These are phyloP conservation scores for Linurgus olivaceus DNA, from an alignment of 2,797 vertebrate species.

Conservation along the genomic window DNA sequence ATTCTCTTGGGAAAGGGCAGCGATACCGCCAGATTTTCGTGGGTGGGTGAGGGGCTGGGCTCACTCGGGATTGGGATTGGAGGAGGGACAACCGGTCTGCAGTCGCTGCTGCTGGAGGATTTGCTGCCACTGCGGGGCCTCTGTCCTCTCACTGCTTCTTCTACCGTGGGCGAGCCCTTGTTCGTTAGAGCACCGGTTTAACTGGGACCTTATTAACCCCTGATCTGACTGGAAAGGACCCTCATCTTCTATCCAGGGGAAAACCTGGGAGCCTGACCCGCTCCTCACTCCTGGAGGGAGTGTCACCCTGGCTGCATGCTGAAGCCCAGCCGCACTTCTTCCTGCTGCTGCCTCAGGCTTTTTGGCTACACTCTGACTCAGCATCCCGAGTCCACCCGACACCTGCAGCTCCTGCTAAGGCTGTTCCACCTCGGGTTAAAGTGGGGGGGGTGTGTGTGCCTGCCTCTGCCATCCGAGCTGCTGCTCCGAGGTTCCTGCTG, in stretches of 20 bases:
- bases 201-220: background rate
- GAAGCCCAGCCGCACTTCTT: background rate
- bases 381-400: fast-evolving
- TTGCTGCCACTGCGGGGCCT: background rate
- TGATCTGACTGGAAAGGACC: background rate
- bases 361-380: background rate
- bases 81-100: fast-evolving
- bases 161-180: background rate
- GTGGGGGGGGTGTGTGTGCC: background rate
- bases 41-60: background rate
- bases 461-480: background rate
- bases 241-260: background rate
- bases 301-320: background rate
- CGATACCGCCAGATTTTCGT: fast-evolving
- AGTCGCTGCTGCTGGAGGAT: fast-evolving
- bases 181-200: background rate
- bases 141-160: background rate
- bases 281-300: too few relatives aligned
- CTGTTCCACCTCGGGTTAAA: fast-evolving
- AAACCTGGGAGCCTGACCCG: too few relatives aligned
- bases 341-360: background rate
- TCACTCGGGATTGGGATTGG: fast-evolving
- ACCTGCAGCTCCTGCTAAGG: too few relatives aligned
- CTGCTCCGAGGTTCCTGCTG: background rate
- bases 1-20: background rate